These are phyloP conservation scores for Plagiodera versicolora DNA, from an alignment of 2,888 invertebrate species.

Conservation along the genomic window DNA sequence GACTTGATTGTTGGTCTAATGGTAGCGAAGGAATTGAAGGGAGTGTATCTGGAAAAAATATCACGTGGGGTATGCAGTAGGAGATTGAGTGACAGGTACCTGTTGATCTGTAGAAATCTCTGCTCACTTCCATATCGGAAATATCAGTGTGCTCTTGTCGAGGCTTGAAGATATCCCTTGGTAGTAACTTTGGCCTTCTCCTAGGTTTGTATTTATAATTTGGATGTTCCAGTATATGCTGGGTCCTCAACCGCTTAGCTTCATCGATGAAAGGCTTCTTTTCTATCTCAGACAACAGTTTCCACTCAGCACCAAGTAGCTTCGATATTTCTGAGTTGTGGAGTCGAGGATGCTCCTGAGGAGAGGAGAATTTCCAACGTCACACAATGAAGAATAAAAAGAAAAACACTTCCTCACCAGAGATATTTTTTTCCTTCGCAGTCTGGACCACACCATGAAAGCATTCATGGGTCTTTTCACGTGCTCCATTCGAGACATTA, in stretches of 20 bases:
- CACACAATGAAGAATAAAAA: no score
- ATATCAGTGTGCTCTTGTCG: conserved; percentile 19
- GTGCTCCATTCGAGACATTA: conserved; percentile 34
- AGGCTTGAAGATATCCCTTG: conserved; percentile 29
- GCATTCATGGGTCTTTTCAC: conserved; percentile 90
- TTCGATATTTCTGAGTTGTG: conserved; percentile 83
- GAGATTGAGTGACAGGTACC: no score
- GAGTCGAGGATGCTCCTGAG: conserved; percentile 73
- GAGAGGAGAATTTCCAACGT: no score
- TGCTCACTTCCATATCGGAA: conserved; percentile 21
- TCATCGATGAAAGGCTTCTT: conserved; percentile 89
- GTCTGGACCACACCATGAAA: conserved; percentile 84
- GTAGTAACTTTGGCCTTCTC: conserved; percentile 46
- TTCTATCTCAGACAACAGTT: conserved; percentile 73
- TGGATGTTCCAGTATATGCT: conserved; percentile 55
- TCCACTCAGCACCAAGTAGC: conserved; percentile 83
- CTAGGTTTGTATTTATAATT: conserved; percentile 53
- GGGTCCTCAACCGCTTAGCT: conserved; percentile 64
- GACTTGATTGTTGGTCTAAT: conserved; percentile 22
- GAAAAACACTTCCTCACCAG: conserved; percentile 33
- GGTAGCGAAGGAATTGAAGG: conserved; percentile 16
- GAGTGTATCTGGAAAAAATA: conserved; percentile 20
- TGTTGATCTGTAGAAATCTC: conserved; percentile 31
- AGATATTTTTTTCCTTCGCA: conserved; percentile 80
- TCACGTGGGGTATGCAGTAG: no score